Evolutionary conservation across 30 jellyfish, hydroid and myxozoan species (phyloP).

Genomic region (Cassiopea xamachana): DNA sequence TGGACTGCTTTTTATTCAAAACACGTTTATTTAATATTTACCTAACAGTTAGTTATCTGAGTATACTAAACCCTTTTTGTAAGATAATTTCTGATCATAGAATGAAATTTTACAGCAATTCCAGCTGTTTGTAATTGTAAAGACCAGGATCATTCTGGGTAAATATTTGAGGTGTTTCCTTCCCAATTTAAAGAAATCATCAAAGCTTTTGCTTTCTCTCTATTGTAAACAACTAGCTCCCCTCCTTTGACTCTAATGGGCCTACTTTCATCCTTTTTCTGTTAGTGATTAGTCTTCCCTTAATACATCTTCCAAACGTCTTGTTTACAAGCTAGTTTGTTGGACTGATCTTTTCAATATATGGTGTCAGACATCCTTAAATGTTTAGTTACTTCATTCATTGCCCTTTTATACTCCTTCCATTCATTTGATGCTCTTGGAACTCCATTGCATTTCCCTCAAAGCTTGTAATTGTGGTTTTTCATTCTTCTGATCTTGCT

Average conservation of each 20-base stretch:
- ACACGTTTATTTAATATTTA: too few relatives aligned
- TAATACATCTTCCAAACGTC: conserved; percentile 59
- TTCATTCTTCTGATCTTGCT: conserved; percentile 67
- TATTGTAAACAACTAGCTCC: conserved; percentile 27
- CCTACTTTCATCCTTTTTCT: conserved; percentile 26
- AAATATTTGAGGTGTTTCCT: conserved; percentile 19
- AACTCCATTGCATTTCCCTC: conserved; percentile 53
- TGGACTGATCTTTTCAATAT: conserved; percentile 56
- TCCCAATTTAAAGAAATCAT: conserved; percentile 57
- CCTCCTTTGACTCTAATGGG: conserved; percentile 51
- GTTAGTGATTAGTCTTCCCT: conserved; percentile 19
- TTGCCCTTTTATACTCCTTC: conserved; percentile 39
- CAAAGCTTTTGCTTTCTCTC: conserved; percentile 68
- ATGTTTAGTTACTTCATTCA: conserved; percentile 36
- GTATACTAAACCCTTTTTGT: too few relatives aligned
- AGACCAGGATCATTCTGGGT: neutral
- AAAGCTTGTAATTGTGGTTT: conserved; percentile 42
- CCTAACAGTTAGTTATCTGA: too few relatives aligned
- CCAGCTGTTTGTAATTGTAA: too few relatives aligned
- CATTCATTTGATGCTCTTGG: conserved; percentile 49
- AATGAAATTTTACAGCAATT: too few relatives aligned
- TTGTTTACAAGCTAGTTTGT: conserved; percentile 15
- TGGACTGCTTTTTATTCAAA: too few relatives aligned
- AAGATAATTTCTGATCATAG: too few relatives aligned
- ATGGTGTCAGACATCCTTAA: conserved; percentile 58